Evolutionary conservation across 2,888 invertebrate species (phyloP).

Genomic region (Argyresthia albistria): DNA sequence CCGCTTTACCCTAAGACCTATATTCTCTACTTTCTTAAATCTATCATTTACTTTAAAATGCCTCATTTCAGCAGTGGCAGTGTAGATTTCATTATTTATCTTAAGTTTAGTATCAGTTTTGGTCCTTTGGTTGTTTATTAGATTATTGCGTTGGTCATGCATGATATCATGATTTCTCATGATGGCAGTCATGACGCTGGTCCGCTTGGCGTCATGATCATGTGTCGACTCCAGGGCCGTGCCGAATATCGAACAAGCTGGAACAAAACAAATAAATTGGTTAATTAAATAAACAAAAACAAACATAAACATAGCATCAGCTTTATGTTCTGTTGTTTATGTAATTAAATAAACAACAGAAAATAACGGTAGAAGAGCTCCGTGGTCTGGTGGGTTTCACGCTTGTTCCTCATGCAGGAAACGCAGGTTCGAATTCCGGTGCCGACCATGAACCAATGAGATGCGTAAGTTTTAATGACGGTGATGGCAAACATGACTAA

Average conservation of each 20-base stretch:
- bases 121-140: constrained; percentile 10
- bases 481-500: too few species aligned
- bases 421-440: too few species aligned
- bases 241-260: constrained; percentile 45
- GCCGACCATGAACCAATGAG: too few species aligned
- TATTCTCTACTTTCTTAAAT: not conserved
- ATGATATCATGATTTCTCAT: constrained; percentile 15
- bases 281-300: not conserved
- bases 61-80: constrained; percentile 17
- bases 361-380: too few species aligned
- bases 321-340: too few species aligned
- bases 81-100: constrained; percentile 24
- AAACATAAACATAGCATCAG: too few species aligned
- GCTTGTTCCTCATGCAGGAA: too few species aligned
- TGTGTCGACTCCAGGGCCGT: constrained; percentile 32
- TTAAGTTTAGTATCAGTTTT: not conserved
- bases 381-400: too few species aligned
- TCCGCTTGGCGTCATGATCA: constrained; percentile 32
- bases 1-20: not conserved
- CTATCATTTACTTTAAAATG: constrained; percentile 9
- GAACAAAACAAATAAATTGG: constrained; percentile 22
- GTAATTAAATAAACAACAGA: too few species aligned
- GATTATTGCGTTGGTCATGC: constrained; percentile 13
- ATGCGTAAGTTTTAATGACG: too few species aligned
- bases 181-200: constrained; percentile 13